Base-by-base conservation (phyloP, 2,113 vertebrate species). In the Odontesthes bonariensis region DNA sequence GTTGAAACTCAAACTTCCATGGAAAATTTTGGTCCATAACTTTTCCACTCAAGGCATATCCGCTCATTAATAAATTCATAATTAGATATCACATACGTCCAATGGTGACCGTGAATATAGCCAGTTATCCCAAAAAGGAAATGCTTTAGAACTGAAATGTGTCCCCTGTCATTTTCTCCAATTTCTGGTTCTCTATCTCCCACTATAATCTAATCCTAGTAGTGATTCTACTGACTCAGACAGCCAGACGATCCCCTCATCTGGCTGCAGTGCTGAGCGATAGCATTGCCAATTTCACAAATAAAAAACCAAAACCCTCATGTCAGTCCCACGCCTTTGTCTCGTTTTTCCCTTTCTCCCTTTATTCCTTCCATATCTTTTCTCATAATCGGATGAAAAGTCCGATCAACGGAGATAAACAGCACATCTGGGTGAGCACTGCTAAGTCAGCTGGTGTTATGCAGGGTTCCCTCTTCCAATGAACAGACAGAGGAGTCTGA, bases 331-430 rank as follows among this genome's bases (percentile, higher is more conserved):
- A 27, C 33, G 47, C 52, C 62, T 47, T 67, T 2, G 5, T 31
- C 57, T 62, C 22, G 72, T 44, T 75, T 80, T 66, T 44, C 49
- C 14, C 67, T 31, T 67, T 44, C 53, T 81, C 53, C 46, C 13
- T 60, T 22, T 35, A 16, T 71, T 69, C 27, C 38, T 79, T 66
- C 12, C 42, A 66, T 33, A 71, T 66, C 63, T 40, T 72, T 75
- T 73, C 65, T 86, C 52, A 77, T 89, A 88, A 93, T 89, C 87
- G 90, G 82, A 91, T 87, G 82, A 81, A 66, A 62, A 79, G 77
- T 86, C 60, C 80, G 58, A 75, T 70, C 64, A 75, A 59, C 22
- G 33, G 46, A 75, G 77, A 44, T 60, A 56, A 35, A 57, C 68
- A 35, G 55, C 75, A 76, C 77, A 84, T 49, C 65, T 68, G 75